Conservation (phyloP, 2,797 vertebrate species). For the Fistularia commersonii region DNA sequence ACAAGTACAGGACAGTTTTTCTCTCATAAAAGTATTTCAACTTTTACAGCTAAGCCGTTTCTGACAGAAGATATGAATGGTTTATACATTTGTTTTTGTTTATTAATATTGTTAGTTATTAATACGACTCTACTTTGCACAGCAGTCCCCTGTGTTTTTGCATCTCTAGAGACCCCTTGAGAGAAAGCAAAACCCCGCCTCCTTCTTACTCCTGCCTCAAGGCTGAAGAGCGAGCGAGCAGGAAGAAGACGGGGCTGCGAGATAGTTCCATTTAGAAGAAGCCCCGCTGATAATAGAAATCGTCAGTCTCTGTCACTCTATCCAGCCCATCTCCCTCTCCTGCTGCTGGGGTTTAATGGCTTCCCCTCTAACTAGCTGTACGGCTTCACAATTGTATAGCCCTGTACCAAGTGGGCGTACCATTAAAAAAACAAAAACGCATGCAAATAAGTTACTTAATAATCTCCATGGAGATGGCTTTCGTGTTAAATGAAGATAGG, state of each 20-base stretch:
- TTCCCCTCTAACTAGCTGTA: conserved; percentile 32
- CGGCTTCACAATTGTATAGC: conserved; percentile 14
- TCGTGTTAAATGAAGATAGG: conserved; percentile 5
- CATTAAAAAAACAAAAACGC: background rate
- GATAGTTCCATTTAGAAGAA: conserved; percentile 63
- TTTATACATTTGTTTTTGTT: background rate
- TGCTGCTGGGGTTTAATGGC: conserved; percentile 48
- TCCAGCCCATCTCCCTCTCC: conserved; percentile 20
- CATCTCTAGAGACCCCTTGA: conserved; percentile 19
- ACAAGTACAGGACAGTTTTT: too few relatives aligned
- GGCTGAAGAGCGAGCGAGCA: conserved; percentile 46
- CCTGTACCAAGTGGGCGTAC: conserved; percentile 14
- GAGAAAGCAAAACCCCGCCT: conserved; percentile 1
- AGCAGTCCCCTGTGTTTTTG: conserved; percentile 13
- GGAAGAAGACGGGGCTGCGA: conserved; percentile 47
- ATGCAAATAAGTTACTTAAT: conserved; percentile 16
- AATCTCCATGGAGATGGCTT: conserved; percentile 13
- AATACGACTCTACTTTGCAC: background rate
- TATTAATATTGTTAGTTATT: background rate
- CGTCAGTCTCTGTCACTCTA: conserved; percentile 62
- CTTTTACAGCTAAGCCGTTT: too few relatives aligned
- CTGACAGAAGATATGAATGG: too few relatives aligned
- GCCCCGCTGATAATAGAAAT: conserved; percentile 71
- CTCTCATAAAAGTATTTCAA: too few relatives aligned
- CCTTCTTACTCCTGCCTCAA: conserved; percentile 27